Base-by-base conservation (phyloP, 2,113 vertebrate species). In the Salminus brasiliensis region DNA sequence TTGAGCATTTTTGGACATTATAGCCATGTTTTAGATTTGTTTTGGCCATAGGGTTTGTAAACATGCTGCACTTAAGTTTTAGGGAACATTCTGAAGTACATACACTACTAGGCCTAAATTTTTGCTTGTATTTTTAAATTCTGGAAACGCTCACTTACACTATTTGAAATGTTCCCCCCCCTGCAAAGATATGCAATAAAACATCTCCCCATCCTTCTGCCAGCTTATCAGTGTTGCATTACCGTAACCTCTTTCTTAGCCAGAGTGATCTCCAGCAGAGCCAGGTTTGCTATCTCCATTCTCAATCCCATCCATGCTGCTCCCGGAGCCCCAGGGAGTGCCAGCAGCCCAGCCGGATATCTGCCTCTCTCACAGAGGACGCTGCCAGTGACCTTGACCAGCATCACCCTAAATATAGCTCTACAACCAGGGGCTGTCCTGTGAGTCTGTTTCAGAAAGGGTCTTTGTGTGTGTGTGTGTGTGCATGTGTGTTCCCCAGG, bases 331-430 rank as follows among this genome's bases (percentile, higher is more conserved):
- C 30, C 71, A 70, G 76, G 71, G 63, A 70, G 45, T 69, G 36
- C 36, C 39, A 68, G 39, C 15, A 59, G 72, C 65, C 67, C 25
- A 62, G 34, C 47, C 8, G 59, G 41, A 71, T 71, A 34, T 76
- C 47, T 36, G 18, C 52, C n/a, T 41, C 39, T 67, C 47, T 55
- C 59, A 67, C 59, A 71, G 45, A 81, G 76, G 83, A 76, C 76
- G 52, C 41, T 62, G 16, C 13, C 30, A 41, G 52, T 81, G 79
- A 84, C 72, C 83, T 84, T 84, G 76, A 76, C 15, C 11, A 36
- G 32, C 23, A 23, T 78, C 39, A 77, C 27, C 13, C 59, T 66
- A 84, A 78, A 74, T 81, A 73, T 63, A 74, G 71, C 78, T 55
- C 25, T 70, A 70, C 8, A 41, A 71, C 69, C 68, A 63, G 57